A percentile compares a stretch with the other conserved stretches of the same genome.
Conservation (phyloP, 2,888 invertebrate species). For the Griposia aprilina region DNA sequence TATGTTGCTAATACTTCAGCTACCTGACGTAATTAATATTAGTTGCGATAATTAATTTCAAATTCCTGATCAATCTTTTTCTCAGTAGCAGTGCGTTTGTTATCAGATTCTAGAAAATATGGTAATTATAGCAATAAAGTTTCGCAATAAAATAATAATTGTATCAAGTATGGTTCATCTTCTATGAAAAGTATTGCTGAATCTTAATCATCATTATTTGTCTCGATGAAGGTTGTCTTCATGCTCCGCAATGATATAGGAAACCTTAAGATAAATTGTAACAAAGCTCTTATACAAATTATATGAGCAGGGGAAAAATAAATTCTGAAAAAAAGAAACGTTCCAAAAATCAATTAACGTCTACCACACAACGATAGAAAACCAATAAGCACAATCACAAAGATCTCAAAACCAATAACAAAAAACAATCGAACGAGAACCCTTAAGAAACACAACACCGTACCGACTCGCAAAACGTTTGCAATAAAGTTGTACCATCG, state of each 20-base stretch:
- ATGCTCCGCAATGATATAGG: too few relatives aligned
- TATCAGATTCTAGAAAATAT: constrained; percentile 8
- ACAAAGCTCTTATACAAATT: not conserved
- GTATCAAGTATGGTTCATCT: not conserved
- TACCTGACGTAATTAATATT: constrained; percentile 38
- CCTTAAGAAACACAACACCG: constrained; percentile 52
- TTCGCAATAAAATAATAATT: not conserved
- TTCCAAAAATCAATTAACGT: not conserved
- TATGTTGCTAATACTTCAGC: constrained; percentile 31
- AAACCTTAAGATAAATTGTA: not conserved
- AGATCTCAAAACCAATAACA: constrained; percentile 36
- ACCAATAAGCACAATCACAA: constrained; percentile 34
- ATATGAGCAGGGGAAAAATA: too few relatives aligned
- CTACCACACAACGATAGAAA: constrained; percentile 1
- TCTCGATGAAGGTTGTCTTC: not conserved
- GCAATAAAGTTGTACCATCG: constrained; percentile 64
- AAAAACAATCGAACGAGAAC: constrained; percentile 36
- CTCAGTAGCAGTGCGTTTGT: not conserved
- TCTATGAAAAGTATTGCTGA: not conserved
- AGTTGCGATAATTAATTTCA: constrained; percentile 7
- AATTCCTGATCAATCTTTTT: constrained; percentile 33
- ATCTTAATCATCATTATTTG: not conserved
- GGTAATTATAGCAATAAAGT: not conserved
- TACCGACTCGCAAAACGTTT: constrained; percentile 55
- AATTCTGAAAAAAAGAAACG: not conserved